Evolutionary conservation across 2,113 vertebrate species (phyloP), one percentile per base, ranked within the genome.

Genomic region (Brachirus orientalis): DNA sequence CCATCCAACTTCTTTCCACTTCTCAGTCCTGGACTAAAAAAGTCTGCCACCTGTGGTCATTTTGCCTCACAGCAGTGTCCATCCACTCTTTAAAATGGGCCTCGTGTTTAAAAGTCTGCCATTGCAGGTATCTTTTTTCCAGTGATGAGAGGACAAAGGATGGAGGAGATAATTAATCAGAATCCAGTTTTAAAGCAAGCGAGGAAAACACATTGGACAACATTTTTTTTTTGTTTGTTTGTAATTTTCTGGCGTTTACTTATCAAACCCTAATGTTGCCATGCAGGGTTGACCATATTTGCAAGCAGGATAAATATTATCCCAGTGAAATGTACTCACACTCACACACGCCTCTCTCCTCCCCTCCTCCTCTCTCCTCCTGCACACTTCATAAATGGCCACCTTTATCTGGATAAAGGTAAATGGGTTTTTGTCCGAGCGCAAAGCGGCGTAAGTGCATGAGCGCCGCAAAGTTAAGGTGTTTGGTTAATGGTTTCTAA

Each of bases 401-500:
- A 61, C 69, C 16, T 69, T 44, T 33, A 46, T 72, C 17, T 50
- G 54, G 20, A 45, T 33, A 46, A 46, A 68, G 36, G 46, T 18
- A 19, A 45, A 46, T 33, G 19, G 22, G 4, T 43, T 72, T 51
- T 14, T 17, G 36, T 35, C 33, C 43, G 41, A 38, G 47, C 66
- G 64, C 57, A 69, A 77, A 70, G 11, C 11, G 4, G 14, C 14
- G 40, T 14, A 43, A 43, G 54, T 45, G 63, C 50, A 13, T 14
- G 40, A 43, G 40, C 40, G 40, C 40, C 4, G 8, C 75, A 59
- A 36, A 64, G 71, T 75, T 56, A 82, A 61, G 82, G 80, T 77
- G 72, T 48, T 69, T 77, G 60, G 79, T 80, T 80, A 72, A 87
- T 86, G 86, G 69, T 83, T 80, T 85, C 83, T 86, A 89, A 88